Evolutionary conservation across 2,888 invertebrate species (phyloP).

Genomic region (Acleris holmiana): DNA sequence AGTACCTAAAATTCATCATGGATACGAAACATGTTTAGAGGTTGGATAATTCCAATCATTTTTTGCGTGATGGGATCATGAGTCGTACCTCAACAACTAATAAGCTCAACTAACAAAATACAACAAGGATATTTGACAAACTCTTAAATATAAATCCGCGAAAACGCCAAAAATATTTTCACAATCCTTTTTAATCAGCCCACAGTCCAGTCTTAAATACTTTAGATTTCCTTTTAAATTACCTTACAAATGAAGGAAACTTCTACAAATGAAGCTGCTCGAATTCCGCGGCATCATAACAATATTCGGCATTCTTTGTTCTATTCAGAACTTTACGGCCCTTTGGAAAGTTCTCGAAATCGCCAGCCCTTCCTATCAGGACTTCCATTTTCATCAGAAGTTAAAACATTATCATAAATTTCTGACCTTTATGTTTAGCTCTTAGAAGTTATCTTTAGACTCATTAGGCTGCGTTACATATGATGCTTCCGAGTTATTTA

Average conservation of each 20-base stretch:
- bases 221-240: slow-evolving; percentile 4
- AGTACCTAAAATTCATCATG: too few relatives aligned
- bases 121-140: too few relatives aligned
- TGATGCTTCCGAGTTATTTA: too few relatives aligned
- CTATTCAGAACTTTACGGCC: slow-evolving; percentile 6
- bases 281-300: slow-evolving; percentile 15
- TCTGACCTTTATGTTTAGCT: slow-evolving; percentile 1
- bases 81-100: too few relatives aligned
- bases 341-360: slow-evolving; percentile 16
- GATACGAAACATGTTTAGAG: too few relatives aligned
- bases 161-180: background rate
- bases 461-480: too few relatives aligned
- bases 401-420: slow-evolving; percentile 21
- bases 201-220: background rate
- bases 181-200: background rate
- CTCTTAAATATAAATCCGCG: background rate
- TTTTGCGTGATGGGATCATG: too few relatives aligned
- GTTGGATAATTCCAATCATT: too few relatives aligned
- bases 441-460: background rate
- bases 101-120: too few relatives aligned
- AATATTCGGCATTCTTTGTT: slow-evolving; percentile 16
- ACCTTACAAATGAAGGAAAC: slow-evolving; percentile 7
- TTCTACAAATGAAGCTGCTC: slow-evolving; percentile 3
- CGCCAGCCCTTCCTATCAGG: slow-evolving; percentile 16
- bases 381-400: slow-evolving; percentile 11